Evolutionary conservation across 2,888 invertebrate species (phyloP).

Genomic region (Beris chalybata): DNA sequence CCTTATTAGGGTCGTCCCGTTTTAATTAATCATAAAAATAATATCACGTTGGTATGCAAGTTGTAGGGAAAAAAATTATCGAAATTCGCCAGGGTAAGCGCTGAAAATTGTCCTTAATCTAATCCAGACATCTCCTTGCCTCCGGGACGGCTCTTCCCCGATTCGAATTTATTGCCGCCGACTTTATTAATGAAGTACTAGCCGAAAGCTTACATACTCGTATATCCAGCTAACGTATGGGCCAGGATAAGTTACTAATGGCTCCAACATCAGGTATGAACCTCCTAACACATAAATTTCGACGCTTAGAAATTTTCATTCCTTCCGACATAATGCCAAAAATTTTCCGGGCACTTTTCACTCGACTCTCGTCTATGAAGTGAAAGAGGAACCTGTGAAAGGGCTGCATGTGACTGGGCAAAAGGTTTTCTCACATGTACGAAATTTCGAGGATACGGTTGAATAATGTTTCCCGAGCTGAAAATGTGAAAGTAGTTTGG

Average conservation of each 20-base stretch:
- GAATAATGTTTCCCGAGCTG: conserved; percentile 7
- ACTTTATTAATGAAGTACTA: conserved; percentile 20
- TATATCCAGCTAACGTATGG: not conserved
- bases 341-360: conserved; percentile 14
- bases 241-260: conserved; percentile 3
- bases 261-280: not conserved
- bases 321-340: conserved; percentile 25
- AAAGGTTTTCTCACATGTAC: conserved; percentile 1
- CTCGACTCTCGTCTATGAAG: not conserved
- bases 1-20: not conserved
- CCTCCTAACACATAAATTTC: conserved; percentile 15
- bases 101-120: conserved; percentile 7
- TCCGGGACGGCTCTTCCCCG: conserved; percentile 16
- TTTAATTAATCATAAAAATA: conserved; percentile 23
- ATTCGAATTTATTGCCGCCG: conserved; percentile 22
- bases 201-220: conserved; percentile 5
- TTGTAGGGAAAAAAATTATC: not conserved
- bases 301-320: conserved; percentile 20
- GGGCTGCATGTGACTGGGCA: conserved; percentile 7
- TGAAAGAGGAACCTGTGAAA: not conserved
- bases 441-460: conserved; percentile 5
- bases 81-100: too few species aligned
- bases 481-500: not conserved
- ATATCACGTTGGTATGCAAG: not conserved
- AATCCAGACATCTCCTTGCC: conserved; percentile 12